A percentile compares a stretch with the other conserved stretches of the same genome.
Evolutionary conservation across 2,797 vertebrate genomes (phyloP).

Genomic region (Lates japonicus): DNA sequence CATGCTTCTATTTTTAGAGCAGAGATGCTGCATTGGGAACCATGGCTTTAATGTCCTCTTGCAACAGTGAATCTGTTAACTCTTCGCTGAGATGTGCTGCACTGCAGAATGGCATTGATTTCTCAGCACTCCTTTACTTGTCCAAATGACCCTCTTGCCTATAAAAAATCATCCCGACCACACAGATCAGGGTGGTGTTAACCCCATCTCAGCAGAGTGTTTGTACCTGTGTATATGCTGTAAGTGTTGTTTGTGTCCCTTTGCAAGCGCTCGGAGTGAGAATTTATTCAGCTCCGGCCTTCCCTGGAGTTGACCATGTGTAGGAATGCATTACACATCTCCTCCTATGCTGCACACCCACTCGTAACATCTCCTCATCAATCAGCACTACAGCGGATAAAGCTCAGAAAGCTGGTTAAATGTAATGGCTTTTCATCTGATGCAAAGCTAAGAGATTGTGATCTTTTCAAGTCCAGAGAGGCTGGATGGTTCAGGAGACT

Average conservation of each 20-base stretch:
- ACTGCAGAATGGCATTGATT: slow-evolving; percentile 73
- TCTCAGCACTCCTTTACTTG: slow-evolving; percentile 38
- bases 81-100: slow-evolving; percentile 67
- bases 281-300: slow-evolving; percentile 47
- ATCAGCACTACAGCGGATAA: slow-evolving; percentile 22
- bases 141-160: slow-evolving; percentile 42
- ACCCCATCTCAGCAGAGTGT: slow-evolving; percentile 24
- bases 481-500: not conserved
- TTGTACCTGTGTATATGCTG: slow-evolving; percentile 22
- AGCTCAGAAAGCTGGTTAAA: slow-evolving; percentile 27
- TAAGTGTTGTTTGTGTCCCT: slow-evolving; percentile 12
- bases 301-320: slow-evolving; percentile 57
- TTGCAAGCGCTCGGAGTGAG: slow-evolving; percentile 30
- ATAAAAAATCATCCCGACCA: slow-evolving; percentile 48
- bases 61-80: slow-evolving; percentile 75
- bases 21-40: slow-evolving; percentile 82
- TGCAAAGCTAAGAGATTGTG: not conserved
- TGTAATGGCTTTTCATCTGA: slow-evolving; percentile 5
- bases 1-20: slow-evolving; percentile 88
- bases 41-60: slow-evolving; percentile 78
- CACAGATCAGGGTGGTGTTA: slow-evolving; percentile 24
- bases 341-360: slow-evolving; percentile 62
- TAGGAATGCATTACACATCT: slow-evolving; percentile 65
- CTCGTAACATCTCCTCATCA: slow-evolving; percentile 40
- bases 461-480: not conserved